phyloP scores from a whole-genome alignment of 2,113 vertebrate species.

The Bujurquina vittata region DNA sequence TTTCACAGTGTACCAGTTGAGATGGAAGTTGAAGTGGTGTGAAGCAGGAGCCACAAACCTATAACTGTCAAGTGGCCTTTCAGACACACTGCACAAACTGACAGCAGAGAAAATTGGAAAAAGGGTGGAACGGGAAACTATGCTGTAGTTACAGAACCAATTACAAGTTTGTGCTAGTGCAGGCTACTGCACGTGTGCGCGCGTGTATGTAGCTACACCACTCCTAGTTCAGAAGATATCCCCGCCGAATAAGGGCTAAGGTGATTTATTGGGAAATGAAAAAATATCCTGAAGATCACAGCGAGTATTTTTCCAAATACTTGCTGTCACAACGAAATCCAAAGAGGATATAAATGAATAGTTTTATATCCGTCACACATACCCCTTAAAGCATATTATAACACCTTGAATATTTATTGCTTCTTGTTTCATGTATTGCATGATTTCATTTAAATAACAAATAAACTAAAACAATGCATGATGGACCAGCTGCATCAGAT shows the following conservation, averaged over 20 bases:
- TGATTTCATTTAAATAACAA: not conserved
- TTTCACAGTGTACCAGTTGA: slow-evolving; percentile 36
- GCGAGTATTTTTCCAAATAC: slow-evolving; percentile 4
- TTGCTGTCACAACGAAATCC: not conserved
- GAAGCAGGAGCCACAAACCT: slow-evolving; percentile 32
- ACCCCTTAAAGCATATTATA: not conserved
- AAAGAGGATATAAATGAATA: not conserved
- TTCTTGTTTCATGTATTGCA: not conserved
- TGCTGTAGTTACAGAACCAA: slow-evolving; percentile 62
- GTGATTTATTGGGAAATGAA: slow-evolving; percentile 26
- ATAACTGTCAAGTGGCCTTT: slow-evolving; percentile 43
- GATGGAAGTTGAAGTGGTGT: slow-evolving; percentile 15
- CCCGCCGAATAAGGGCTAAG: slow-evolving; percentile 15
- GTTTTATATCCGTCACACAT: not conserved
- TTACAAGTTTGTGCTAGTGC: slow-evolving; percentile 34
- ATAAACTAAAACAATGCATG: not conserved
- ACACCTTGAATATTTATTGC: not conserved
- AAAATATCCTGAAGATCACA: slow-evolving; percentile 8
- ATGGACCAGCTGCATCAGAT: not conserved
- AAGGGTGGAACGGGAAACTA: slow-evolving; percentile 46
- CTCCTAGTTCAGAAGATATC: slow-evolving; percentile 16
- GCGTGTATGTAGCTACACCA: slow-evolving; percentile 9
- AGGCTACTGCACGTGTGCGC: not conserved
- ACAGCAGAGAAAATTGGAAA: slow-evolving; percentile 68
- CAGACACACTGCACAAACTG: slow-evolving; percentile 51